Conservation (phyloP, 2,113 vertebrate genomes). For the Meriones unguiculatus region DNA sequence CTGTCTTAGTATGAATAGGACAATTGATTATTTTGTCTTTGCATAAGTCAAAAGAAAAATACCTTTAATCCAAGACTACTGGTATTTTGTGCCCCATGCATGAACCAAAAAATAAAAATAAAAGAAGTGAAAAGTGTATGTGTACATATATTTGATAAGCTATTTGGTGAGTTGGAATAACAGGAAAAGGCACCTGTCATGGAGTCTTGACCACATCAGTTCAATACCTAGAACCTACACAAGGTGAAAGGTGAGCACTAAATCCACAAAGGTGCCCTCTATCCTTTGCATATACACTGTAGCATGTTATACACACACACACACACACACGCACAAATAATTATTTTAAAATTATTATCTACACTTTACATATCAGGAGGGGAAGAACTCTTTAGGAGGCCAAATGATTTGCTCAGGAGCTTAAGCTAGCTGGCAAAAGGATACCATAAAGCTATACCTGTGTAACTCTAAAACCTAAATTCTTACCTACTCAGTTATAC, state of each 20-base stretch:
- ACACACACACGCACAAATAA: neutral
- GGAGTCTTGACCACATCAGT: neutral
- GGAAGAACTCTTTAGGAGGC: neutral
- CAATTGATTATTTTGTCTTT: constrained; percentile 25
- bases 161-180: neutral
- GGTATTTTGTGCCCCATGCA: neutral
- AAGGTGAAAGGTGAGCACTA: neutral
- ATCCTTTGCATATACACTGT: no score
- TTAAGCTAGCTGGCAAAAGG: neutral
- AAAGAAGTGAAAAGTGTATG: neutral
- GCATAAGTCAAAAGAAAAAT: neutral
- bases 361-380: neutral
- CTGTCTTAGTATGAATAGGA: neutral
- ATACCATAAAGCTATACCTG: neutral
- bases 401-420: neutral
- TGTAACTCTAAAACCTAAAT: constrained; percentile 32
- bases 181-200: neutral
- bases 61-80: neutral
- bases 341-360: neutral
- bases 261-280: neutral
- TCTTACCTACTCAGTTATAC: neutral
- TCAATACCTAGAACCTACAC: no score
- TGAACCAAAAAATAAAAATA: neutral
- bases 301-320: neutral
- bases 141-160: neutral